Evolutionary conservation across 2,797 vertebrate species (phyloP).

Genomic region (Melanogrammus aeglefinus): DNA sequence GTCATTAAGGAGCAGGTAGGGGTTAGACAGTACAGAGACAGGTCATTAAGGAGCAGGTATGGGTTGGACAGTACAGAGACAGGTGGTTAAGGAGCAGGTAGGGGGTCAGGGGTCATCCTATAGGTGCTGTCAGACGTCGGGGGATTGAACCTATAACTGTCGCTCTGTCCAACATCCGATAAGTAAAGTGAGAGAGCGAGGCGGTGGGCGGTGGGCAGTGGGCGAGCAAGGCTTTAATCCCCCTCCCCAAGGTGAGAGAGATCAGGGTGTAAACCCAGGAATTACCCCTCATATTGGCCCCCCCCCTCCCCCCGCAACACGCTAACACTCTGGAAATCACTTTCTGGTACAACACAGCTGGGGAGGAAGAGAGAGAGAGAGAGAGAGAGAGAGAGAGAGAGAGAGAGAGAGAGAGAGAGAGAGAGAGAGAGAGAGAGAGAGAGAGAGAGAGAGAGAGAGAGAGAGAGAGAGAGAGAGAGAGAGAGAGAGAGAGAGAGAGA

Average conservation of each 20-base stretch:
- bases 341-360: not conserved
- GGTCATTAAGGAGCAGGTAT: too few relatives aligned
- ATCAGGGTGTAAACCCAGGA: not conserved
- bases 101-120: not conserved
- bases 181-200: not conserved
- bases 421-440: constrained; percentile 2
- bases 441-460: not conserved
- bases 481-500: not conserved
- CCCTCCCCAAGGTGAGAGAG: constrained; percentile 2
- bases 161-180: not conserved
- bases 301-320: too few relatives aligned
- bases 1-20: too few relatives aligned
- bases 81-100: too few relatives aligned
- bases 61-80: too few relatives aligned
- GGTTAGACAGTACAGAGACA: too few relatives aligned
- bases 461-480: not conserved
- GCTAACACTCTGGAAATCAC: not conserved
- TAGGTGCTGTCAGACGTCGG: too few relatives aligned
- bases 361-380: not conserved
- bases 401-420: not conserved
- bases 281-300: not conserved
- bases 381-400: not conserved
- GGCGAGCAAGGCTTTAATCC: not conserved
- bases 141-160: too few relatives aligned
- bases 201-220: not conserved